Conservation (phyloP, 2,113 vertebrate species). For the Brienomyrus longianalis region DNA sequence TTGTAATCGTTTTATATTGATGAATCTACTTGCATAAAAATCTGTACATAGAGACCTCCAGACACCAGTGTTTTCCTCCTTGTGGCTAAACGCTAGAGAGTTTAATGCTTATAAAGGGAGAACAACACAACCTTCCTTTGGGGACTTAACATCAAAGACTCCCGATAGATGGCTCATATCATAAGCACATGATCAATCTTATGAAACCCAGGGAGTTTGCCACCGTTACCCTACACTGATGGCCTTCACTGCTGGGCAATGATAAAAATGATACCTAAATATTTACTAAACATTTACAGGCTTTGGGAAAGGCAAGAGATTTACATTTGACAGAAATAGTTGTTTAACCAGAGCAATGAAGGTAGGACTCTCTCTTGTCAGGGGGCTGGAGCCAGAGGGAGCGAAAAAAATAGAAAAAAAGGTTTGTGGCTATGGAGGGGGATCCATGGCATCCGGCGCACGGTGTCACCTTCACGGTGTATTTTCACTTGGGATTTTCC, state of each 20-base stretch:
- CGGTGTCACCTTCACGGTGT: neutral
- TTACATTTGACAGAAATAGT: slow-evolving; percentile 32
- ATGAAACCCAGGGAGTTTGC: neutral
- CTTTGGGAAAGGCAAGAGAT: slow-evolving; percentile 45
- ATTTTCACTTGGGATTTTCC: neutral
- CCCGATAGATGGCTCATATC: neutral
- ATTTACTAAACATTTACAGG: slow-evolving; percentile 68
- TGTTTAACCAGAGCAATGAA: neutral
- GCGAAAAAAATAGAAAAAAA: neutral
- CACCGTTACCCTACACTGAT: no score
- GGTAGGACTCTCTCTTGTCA: neutral
- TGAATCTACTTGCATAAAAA: neutral
- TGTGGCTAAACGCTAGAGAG: neutral
- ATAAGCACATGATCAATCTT: neutral
- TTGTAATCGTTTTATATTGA: neutral
- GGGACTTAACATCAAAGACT: neutral
- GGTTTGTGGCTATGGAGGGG: neutral
- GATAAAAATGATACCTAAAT: slow-evolving; percentile 55
- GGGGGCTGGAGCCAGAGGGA: neutral
- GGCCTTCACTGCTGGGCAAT: slow-evolving; percentile 42
- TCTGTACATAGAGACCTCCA: neutral
- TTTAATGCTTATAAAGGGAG: neutral
- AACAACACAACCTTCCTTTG: neutral
- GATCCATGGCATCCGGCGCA: neutral
- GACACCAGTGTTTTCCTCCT: neutral